These are phyloP conservation scores for Lithophane socia DNA, from an alignment of 2,888 invertebrate species.

Conservation along the genomic window DNA sequence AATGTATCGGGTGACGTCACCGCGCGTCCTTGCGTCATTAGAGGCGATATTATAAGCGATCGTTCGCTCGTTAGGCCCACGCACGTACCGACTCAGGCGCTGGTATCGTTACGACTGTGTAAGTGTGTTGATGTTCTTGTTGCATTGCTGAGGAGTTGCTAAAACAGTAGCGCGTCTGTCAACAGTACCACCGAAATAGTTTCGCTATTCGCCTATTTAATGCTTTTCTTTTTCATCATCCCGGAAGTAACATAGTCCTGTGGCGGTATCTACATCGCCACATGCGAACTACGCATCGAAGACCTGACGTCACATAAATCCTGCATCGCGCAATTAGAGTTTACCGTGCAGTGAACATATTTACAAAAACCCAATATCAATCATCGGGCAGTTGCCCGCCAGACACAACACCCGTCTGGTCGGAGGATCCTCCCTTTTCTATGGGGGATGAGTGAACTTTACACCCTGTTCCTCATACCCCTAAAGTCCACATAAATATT, in stretches of 20 bases:
- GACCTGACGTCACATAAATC: too few relatives aligned
- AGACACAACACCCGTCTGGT: too few relatives aligned
- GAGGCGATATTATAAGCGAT: conserved; percentile 23
- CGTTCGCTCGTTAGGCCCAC: conserved; percentile 20
- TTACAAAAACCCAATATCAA: too few relatives aligned
- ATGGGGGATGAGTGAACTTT: too few relatives aligned
- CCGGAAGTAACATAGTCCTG: neutral
- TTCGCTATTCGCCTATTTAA: conserved; percentile 2
- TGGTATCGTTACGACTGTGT: neutral
- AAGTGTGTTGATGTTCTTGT: conserved; percentile 13
- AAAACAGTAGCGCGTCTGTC: conserved; percentile 8
- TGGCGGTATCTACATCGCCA: too few relatives aligned
- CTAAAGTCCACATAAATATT: too few relatives aligned
- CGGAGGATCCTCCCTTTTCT: too few relatives aligned
- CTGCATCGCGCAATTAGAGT: too few relatives aligned
- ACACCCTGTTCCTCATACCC: too few relatives aligned
- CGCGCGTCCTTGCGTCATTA: conserved; percentile 40
- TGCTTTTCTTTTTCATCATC: neutral
- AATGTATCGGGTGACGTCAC: conserved; percentile 34
- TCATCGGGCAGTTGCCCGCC: too few relatives aligned
- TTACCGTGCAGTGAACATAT: too few relatives aligned
- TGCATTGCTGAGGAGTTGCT: conserved; percentile 22
- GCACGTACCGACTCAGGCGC: conserved; percentile 37
- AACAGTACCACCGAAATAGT: conserved; percentile 28
- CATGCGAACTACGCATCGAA: too few relatives aligned